These are phyloP conservation scores for Campoplex nolae DNA, from an alignment of 2,888 invertebrate genomes.

Conservation along the genomic window DNA sequence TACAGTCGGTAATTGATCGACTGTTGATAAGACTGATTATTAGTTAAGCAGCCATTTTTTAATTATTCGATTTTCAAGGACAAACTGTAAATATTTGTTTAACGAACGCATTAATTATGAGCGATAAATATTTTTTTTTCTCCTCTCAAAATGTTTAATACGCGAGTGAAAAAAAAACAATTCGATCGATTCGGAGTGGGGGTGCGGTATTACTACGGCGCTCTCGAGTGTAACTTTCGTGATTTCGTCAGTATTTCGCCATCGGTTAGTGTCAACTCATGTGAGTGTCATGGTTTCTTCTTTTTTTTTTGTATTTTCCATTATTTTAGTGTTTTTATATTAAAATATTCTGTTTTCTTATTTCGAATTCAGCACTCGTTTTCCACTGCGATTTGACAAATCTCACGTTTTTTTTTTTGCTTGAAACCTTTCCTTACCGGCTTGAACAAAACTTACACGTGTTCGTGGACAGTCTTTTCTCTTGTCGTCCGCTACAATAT, in stretches of 20 bases:
- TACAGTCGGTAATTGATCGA: neutral
- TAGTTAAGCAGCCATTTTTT: neutral
- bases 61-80: neutral
- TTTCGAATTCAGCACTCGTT: neutral
- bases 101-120: neutral
- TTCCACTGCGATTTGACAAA: neutral
- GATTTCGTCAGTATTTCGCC: neutral
- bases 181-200: neutral
- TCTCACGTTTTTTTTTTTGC: neutral
- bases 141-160: neutral
- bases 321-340: neutral
- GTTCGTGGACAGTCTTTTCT: neutral
- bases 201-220: neutral
- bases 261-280: conserved; percentile 7
- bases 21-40: neutral
- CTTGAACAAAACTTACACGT: neutral
- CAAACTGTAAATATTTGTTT: neutral
- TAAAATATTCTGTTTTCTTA: neutral
- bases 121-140: neutral
- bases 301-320: neutral
- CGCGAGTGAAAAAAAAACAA: neutral
- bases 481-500: neutral
- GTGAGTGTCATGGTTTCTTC: neutral
- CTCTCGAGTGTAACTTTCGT: neutral
- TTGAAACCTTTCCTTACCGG: neutral